Conservation (phyloP, 2,888 invertebrate genomes). For the Frankliniella intonsa region DNA sequence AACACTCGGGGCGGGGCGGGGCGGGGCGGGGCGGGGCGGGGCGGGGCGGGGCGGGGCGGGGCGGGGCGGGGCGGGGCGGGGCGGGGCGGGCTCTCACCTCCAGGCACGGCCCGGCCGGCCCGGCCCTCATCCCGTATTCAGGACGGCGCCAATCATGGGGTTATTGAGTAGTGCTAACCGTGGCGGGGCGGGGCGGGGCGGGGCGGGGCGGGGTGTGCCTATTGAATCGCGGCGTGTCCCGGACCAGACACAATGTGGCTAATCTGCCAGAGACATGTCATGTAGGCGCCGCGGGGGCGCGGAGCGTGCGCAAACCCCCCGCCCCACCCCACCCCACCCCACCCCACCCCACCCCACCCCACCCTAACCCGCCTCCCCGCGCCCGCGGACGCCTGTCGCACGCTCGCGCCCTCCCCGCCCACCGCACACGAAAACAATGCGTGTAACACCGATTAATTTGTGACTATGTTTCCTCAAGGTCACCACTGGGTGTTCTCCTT, state of each 20-base stretch:
- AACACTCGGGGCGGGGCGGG: background rate
- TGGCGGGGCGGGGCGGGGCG: background rate
- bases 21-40: background rate
- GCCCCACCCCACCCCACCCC: background rate
- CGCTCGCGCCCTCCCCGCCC: background rate
- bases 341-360: background rate
- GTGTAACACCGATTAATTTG: background rate
- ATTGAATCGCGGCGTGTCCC: too few relatives aligned
- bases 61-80: background rate
- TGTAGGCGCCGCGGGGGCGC: too few relatives aligned
- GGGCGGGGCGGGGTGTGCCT: background rate
- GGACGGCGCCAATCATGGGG: background rate
- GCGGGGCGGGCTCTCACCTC: background rate
- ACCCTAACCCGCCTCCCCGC: background rate
- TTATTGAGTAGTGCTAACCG: conserved; percentile 3
- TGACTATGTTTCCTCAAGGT: too few relatives aligned
- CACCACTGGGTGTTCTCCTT: background rate
- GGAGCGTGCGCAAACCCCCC: background rate
- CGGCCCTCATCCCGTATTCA: background rate
- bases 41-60: background rate
- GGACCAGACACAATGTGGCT: too few relatives aligned
- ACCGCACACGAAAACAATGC: background rate
- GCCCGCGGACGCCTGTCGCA: background rate
- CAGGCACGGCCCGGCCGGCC: background rate
- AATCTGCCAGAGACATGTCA: too few relatives aligned